phyloP scores from a whole-genome alignment of 2,888 invertebrate species.

The Sminthurides aquaticus region DNA sequence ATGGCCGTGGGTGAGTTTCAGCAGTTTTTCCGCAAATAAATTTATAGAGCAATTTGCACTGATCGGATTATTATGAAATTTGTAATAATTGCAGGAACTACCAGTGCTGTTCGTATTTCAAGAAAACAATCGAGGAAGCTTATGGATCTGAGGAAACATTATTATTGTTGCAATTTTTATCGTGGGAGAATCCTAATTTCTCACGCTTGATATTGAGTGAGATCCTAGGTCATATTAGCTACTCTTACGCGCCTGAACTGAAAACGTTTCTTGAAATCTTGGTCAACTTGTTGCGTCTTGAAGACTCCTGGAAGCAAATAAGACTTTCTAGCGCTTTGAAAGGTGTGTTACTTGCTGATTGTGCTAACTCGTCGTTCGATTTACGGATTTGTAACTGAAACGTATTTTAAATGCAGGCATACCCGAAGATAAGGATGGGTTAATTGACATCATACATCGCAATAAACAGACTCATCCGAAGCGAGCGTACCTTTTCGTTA shows the following conservation, averaged over 20 bases:
- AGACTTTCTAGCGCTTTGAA: slow-evolving; percentile 88
- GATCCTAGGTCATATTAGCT: slow-evolving; percentile 78
- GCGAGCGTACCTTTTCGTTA: slow-evolving; percentile 92
- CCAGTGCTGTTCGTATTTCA: slow-evolving; percentile 63
- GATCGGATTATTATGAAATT: neutral
- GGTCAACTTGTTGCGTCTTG: slow-evolving; percentile 74
- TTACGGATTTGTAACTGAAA: too few species aligned
- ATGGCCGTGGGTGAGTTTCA: slow-evolving; percentile 31
- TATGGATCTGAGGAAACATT: slow-evolving; percentile 85
- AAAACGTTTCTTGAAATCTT: slow-evolving; percentile 85
- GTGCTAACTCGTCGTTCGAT: neutral
- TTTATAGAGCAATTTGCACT: neutral
- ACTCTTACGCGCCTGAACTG: slow-evolving; percentile 87
- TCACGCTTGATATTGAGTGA: slow-evolving; percentile 82
- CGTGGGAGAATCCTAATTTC: slow-evolving; percentile 94
- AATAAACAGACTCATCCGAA: slow-evolving; percentile 93
- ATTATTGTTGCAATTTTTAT: slow-evolving; percentile 81
- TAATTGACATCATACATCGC: slow-evolving; percentile 84
- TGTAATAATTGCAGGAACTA: slow-evolving; percentile 21
- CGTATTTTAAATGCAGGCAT: slow-evolving; percentile 51
- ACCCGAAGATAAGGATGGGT: slow-evolving; percentile 78
- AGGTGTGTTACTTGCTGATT: slow-evolving; percentile 51
- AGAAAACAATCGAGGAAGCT: slow-evolving; percentile 90
- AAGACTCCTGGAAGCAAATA: slow-evolving; percentile 94
- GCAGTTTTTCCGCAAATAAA: neutral